Base-by-base conservation (phyloP, 2,113 vertebrate species). In the Heterocephalus glaber region DNA sequence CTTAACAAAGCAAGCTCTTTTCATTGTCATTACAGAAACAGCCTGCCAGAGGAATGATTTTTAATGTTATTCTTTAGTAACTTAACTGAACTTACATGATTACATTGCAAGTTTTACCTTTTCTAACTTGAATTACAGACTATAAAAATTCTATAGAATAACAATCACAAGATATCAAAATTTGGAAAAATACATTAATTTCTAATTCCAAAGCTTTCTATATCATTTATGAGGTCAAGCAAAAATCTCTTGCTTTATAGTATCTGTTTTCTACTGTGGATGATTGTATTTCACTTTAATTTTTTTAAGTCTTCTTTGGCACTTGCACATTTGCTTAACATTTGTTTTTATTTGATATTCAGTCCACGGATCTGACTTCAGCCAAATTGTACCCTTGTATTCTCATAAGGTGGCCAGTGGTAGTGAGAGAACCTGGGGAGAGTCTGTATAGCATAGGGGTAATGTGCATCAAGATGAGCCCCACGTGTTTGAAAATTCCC, bases 101-200 rank as follows among this genome's bases (percentile, higher is more conserved):
- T 72, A 54, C 11, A 58, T 74, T 92, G 38, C 14, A 86, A 89
- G 30, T 66, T 87, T 89, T 81, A 81, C 28, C 7, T 84, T 35
- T 92, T 90, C 68, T 70, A 60, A 63, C 44, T 96, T 93, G 24
- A 91, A 85, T 89, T 96, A 41, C 8, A 90, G 56, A 79, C 65
- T 95, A 7, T 52, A 77, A 66, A 41, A 95, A 89, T 79, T 93
- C 47, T 77, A 33, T 26, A 76, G 65, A 35, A 58, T 83, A 89
- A 68, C 26, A 87, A 56, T 63, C 61, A n/a, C 70, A 83, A 93
- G 96, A 86, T 94, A 79, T 61, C 89, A 90, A 89, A 83, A 87
- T 82, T 92, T 61, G 20, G 35, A 30, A 90, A 84, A 86, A 44
- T 61, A 22, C 47, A 44, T 94, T 94, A 24, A 49, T 81, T 3